These are phyloP conservation scores for Sternotherus odoratus DNA, from an alignment of 2,797 vertebrate genomes.

Conservation along the genomic window DNA sequence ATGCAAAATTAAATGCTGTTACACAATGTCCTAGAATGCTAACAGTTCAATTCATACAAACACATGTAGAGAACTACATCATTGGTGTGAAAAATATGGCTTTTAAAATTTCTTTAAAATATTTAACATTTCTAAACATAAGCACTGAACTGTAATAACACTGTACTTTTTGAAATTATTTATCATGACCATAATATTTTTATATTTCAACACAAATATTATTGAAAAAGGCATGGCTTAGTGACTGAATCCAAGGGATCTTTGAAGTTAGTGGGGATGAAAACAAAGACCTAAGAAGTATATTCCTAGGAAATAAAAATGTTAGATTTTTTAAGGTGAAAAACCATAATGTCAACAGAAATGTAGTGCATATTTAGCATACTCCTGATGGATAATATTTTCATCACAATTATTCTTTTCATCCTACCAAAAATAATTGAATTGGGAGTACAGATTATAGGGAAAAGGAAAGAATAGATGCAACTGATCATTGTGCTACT, in stretches of 20 bases:
- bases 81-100: accelerated
- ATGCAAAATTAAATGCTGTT: not conserved
- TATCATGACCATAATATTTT: not conserved
- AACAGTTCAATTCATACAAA: not conserved
- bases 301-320: not conserved
- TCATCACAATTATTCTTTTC: not conserved
- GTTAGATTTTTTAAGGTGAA: not conserved
- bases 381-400: not conserved
- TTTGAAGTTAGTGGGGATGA: accelerated
- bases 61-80: not conserved
- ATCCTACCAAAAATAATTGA: not conserved
- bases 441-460: not conserved
- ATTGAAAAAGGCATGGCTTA: not conserved
- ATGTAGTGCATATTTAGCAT: not conserved
- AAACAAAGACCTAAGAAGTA: not conserved
- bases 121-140: accelerated
- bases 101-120: not conserved
- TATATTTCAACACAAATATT: not conserved
- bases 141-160: accelerated
- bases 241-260: not conserved
- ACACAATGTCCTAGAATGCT: accelerated
- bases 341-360: not conserved
- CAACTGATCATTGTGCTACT: not conserved
- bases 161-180: not conserved
- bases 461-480: not conserved